Conservation (phyloP, 2,888 invertebrate genomes). For the Ditula angustiorana region DNA sequence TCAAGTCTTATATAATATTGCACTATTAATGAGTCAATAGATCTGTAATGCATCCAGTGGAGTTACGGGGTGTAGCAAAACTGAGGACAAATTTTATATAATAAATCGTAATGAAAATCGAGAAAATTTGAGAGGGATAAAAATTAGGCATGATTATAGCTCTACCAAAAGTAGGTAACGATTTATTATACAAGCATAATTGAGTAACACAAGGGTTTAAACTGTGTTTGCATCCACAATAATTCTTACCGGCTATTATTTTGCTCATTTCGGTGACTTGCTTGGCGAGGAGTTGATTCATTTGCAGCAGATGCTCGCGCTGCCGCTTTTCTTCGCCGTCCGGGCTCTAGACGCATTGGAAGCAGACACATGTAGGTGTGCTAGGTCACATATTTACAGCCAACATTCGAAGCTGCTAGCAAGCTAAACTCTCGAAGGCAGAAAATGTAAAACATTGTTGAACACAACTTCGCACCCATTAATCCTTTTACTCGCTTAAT, state of each 20-base stretch:
- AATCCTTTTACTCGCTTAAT: too few species aligned
- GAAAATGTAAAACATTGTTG: constrained; percentile 7
- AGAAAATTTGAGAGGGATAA: neutral
- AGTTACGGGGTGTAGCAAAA: constrained; percentile 43
- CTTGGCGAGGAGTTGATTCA: constrained; percentile 96
- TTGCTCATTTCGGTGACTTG: constrained; percentile 98
- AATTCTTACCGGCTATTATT: constrained; percentile 94
- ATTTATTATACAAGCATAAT: constrained; percentile 26
- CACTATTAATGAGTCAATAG: constrained; percentile 27
- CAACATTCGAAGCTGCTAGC: constrained; percentile 78
- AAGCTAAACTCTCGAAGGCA: constrained; percentile 49
- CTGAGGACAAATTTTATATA: neutral
- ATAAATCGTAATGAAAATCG: constrained; percentile 29
- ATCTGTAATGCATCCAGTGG: constrained; percentile 42
- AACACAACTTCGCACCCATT: too few species aligned
- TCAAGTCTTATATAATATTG: constrained; percentile 9
- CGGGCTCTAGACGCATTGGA: constrained; percentile 86
- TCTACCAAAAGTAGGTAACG: neutral
- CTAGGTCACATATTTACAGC: constrained; percentile 72
- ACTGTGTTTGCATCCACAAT: constrained; percentile 42
- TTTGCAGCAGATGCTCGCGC: constrained; percentile 94
- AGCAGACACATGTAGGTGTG: constrained; percentile 70
- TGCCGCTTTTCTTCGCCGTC: constrained; percentile 94
- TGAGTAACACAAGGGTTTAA: constrained; percentile 16
- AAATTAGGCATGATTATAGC: neutral